phyloP scores from a whole-genome alignment of 2,797 vertebrate species.

The Eulemur coronatus region DNA sequence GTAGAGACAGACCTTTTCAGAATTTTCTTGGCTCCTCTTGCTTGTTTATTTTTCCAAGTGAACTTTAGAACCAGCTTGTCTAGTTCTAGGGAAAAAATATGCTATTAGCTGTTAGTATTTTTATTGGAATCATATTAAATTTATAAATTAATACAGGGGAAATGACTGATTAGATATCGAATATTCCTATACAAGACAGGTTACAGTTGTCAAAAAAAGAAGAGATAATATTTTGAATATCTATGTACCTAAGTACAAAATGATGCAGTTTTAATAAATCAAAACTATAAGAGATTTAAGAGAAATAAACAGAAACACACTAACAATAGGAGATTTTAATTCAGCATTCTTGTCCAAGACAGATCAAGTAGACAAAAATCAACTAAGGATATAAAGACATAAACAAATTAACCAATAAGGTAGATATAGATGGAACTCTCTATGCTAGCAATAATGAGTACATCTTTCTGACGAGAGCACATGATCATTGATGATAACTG shows the following conservation, averaged over 20 bases:
- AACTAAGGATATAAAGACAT: background rate
- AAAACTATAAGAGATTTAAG: background rate
- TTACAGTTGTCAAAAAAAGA: background rate
- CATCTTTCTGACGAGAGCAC: background rate
- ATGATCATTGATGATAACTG: background rate
- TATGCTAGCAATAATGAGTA: background rate
- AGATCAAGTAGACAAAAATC: conserved; percentile 27
- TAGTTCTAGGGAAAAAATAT: background rate
- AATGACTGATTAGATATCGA: background rate
- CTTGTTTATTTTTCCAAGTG: background rate
- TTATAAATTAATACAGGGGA: background rate
- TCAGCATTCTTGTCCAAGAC: background rate
- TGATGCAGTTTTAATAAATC: background rate
- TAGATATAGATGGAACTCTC: background rate
- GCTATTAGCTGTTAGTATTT: background rate
- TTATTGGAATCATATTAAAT: background rate
- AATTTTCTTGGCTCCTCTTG: background rate
- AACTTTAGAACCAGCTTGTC: background rate
- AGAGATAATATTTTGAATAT: background rate
- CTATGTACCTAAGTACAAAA: background rate
- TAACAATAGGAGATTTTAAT: background rate
- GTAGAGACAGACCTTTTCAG: background rate
- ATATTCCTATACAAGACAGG: background rate
- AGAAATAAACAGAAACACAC: background rate
- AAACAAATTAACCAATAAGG: background rate